phyloP scores from a whole-genome alignment of 1,140 invertebrate genomes.

The Battus philenor region DNA sequence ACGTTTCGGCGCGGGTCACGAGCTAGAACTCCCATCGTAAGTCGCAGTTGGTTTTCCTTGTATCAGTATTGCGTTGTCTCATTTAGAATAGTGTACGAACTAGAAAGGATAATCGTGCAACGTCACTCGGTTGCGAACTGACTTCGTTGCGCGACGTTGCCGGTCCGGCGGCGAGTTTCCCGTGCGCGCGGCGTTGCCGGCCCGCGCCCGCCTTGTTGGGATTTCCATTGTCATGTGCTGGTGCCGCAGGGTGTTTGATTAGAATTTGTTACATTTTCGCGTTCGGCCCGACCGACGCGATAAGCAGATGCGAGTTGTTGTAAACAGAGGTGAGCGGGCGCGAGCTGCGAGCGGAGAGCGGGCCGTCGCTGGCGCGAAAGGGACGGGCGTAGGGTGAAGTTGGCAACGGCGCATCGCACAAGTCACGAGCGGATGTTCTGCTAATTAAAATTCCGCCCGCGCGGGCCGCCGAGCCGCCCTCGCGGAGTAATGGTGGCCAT shows the following conservation, averaged over 20 bases:
- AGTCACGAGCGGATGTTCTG: conserved; percentile 74
- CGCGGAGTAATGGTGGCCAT: conserved; percentile 74
- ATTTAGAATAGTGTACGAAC: conserved; percentile 69
- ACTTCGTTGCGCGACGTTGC: conserved; percentile 63
- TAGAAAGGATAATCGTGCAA: conserved; percentile 72
- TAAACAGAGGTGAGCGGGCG: conserved; percentile 30
- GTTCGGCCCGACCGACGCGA: conserved; percentile 29
- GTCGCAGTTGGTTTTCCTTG: conserved; percentile 64
- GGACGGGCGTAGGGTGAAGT: conserved; percentile 43
- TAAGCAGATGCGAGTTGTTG: conserved; percentile 34
- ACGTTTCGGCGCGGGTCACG: conserved; percentile 44
- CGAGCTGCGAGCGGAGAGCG: conserved; percentile 22
- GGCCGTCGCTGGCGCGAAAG: conserved; percentile 33
- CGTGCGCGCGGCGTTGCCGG: conserved; percentile 58
- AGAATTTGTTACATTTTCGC: conserved; percentile 33
- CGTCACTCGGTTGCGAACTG: conserved; percentile 62
- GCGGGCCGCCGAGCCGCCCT: conserved; percentile 73
- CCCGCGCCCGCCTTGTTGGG: conserved; percentile 30
- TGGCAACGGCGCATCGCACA: conserved; percentile 62
- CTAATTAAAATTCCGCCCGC: conserved; percentile 76
- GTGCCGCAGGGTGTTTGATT: conserved; percentile 24
- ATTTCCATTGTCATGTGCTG: conserved; percentile 41
- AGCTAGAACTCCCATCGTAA: conserved; percentile 56
- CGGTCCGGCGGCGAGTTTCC: conserved; percentile 54
- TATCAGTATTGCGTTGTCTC: conserved; percentile 72